These are phyloP conservation scores for Drosophila elegans DNA, from an alignment of 1,140 invertebrate genomes.

Conservation along the genomic window DNA sequence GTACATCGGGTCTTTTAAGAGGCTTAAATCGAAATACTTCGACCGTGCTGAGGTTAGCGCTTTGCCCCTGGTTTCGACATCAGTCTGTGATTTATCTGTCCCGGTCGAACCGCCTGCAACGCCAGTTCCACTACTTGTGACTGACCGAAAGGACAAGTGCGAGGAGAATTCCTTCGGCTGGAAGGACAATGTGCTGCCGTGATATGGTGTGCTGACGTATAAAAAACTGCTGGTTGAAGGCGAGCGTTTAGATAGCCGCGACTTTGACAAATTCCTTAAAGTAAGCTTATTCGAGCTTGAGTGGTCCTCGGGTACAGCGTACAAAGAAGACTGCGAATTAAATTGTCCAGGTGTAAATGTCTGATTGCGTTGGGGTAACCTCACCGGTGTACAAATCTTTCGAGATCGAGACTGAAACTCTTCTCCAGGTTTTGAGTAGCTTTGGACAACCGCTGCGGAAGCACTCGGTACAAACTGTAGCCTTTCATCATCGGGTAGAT, in stretches of 20 bases:
- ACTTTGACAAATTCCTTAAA: constrained; percentile 70
- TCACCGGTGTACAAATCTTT: constrained; percentile 86
- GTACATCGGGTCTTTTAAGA: constrained; percentile 92
- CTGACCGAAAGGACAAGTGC: constrained; percentile 90
- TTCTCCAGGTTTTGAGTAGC: constrained; percentile 38
- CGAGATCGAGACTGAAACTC: constrained; percentile 84
- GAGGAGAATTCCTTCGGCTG: constrained; percentile 92
- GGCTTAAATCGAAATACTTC: constrained; percentile 91
- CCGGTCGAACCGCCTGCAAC: constrained; percentile 43
- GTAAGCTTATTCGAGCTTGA: constrained; percentile 71
- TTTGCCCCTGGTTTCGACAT: constrained; percentile 59
- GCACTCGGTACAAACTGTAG: constrained; percentile 85
- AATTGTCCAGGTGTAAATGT: constrained; percentile 86
- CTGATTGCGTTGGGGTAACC: constrained; percentile 77
- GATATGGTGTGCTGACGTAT: no score
- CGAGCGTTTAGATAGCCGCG: constrained; percentile 87
- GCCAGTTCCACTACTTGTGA: constrained; percentile 71
- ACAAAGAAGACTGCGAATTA: constrained; percentile 87
- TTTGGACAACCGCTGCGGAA: constrained; percentile 73
- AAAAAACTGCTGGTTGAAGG: no score
- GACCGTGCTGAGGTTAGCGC: constrained; percentile 69
- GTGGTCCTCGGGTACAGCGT: constrained; percentile 86
- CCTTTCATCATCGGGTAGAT: constrained; percentile 72
- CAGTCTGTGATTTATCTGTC: constrained; percentile 24
- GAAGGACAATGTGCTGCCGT: constrained; percentile 89